These are phyloP conservation scores for Mycteria americana DNA, from an alignment of 2,797 vertebrate species.

Conservation along the genomic window DNA sequence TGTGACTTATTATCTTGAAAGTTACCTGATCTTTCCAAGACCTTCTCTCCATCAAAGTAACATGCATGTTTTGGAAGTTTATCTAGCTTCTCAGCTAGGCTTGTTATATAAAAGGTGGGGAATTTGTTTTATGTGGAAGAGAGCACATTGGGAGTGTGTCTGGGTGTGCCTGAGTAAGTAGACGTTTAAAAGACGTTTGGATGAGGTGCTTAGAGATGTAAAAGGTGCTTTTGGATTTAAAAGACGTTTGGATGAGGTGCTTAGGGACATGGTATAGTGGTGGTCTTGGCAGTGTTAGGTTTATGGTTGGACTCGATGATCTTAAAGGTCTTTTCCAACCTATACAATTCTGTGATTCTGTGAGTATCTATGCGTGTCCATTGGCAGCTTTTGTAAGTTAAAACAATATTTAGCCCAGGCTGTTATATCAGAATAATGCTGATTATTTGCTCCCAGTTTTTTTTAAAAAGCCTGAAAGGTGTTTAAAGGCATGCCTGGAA, in stretches of 20 bases:
- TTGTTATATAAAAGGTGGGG: background rate
- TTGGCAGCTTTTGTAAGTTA: background rate
- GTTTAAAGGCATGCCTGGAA: slow-evolving; percentile 33
- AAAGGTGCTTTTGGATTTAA: too few species aligned
- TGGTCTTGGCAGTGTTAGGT: too few species aligned
- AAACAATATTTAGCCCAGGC: slow-evolving; percentile 25
- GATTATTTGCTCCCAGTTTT: background rate
- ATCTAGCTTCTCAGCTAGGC: background rate
- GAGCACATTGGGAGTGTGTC: background rate
- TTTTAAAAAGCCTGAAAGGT: background rate
- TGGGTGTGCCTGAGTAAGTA: background rate
- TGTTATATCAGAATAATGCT: slow-evolving; percentile 10
- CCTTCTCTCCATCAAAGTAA: background rate
- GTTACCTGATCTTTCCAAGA: background rate
- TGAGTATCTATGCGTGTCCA: background rate
- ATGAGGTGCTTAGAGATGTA: too few species aligned
- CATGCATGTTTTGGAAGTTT: background rate
- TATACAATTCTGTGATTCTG: too few species aligned
- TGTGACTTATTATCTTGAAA: background rate
- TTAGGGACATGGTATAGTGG: too few species aligned
- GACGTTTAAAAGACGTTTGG: too few species aligned
- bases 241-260: too few species aligned
- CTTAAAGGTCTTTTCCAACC: too few species aligned
- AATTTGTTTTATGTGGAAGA: background rate
- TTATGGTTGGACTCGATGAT: too few species aligned